Evolutionary conservation across 2,113 vertebrate genomes (phyloP).

Genomic region (Lagopus muta): DNA sequence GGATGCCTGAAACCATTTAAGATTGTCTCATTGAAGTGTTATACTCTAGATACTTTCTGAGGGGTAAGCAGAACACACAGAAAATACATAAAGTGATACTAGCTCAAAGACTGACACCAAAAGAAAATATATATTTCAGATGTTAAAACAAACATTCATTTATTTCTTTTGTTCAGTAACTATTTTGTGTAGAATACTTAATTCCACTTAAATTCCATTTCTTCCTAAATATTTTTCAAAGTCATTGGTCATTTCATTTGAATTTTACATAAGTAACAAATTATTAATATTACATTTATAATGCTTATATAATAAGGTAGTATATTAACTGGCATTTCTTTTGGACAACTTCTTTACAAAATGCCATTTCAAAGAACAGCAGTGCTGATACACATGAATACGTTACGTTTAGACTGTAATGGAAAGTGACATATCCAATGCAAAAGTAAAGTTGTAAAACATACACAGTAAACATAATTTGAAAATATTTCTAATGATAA

Average conservation of each 20-base stretch:
- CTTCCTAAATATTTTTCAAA: fast-evolving
- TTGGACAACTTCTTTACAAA: background rate
- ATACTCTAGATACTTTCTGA: background rate
- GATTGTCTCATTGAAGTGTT: background rate
- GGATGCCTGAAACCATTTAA: fast-evolving
- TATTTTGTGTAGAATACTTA: background rate
- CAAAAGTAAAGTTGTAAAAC: background rate
- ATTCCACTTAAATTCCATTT: background rate
- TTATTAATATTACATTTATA: background rate
- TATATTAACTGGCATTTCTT: background rate
- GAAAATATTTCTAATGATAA: background rate
- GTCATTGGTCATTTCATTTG: background rate
- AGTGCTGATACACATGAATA: background rate
- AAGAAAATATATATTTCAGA: background rate
- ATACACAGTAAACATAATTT: background rate
- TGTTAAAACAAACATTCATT: background rate
- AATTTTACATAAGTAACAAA: background rate
- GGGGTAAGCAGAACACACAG: background rate
- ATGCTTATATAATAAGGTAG: fast-evolving
- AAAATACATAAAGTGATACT: background rate
- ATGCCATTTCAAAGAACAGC: background rate
- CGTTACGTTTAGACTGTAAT: background rate
- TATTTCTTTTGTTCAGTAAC: background rate
- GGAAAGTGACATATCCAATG: background rate
- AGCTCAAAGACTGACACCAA: fast-evolving